Base-by-base conservation (phyloP, 1,140 invertebrate genomes). In the Temnothorax longispinosus region DNA sequence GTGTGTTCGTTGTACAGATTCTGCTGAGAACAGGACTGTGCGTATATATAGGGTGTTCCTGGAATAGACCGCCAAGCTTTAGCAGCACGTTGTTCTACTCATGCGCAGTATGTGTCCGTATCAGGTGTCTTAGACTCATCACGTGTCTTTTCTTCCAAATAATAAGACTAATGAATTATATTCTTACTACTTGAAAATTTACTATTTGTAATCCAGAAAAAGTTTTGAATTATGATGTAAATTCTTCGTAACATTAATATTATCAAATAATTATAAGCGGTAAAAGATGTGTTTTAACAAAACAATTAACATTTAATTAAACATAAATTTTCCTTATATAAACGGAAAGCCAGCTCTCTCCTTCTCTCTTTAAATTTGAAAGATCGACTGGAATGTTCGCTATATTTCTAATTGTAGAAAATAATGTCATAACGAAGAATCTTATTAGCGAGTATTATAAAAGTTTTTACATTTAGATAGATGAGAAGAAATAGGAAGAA, bases 1-100 rank as follows among this genome's bases (percentile, higher is more conserved):
- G 93, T 94, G 93, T 94, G 92, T 89, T 93, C 91, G 90, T 91
- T 91, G 91, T 93, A 92, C 93, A 91, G 93, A 94, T 89, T 89
- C 88, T 89, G 88, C 88, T 81, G 88, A 62, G 88, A 89, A 89
- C 88, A 89, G 87, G 76, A 85, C 87, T 71, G 58, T 65, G 32
- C 78, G 35, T 56, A 80, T 86, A 86, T 86, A 81, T 38, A 84
- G 77, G 77, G 77, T 81, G 77, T 81, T 81, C 50, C 77, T 81
- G 21, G 50, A 64, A 85, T 65, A 65, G 76, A 41, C 64, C 41
- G 50, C 58, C 41, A 78, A 77, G 47, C n/a, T 85, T 77, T 60
- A 50, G 18, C 62, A 64, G n/a, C 44, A 75, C n/a, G 80, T 62
- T 41, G 80, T 62, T 50, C n/a, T 52, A 75, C 50, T 64, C 38